Base-by-base conservation (phyloP, 2,797 vertebrate genomes). In the Eupleurogrammus muticus region DNA sequence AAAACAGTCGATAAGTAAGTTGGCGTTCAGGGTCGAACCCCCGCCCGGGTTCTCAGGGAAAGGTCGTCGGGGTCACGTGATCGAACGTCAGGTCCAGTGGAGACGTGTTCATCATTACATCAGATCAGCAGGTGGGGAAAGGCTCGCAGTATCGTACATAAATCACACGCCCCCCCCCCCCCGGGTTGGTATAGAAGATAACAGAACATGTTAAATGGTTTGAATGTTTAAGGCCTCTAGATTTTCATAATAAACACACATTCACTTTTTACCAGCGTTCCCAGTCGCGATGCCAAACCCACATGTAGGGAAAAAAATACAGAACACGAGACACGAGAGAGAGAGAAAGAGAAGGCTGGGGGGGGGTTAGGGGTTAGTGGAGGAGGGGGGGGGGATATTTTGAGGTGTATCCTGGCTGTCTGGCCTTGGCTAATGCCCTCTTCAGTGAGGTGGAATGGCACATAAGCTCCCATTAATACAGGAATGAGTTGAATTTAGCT, bases 401-500 rank as follows among this genome's bases (percentile, higher is more conserved):
- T 89, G 87, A 90, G 92, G 90, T 86, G 84, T 82, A 92, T 92
- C 90, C 86, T 89, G 83, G 79, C 86, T 89, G 91, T 90, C 91
- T 90, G 89, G 84, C 83, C 85, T 78, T 64, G 82, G 70, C 87
- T 93, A 90, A 93, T 92, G 90, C 91, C 86, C 89, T 81, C 87
- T 87, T 87, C 89, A 90, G 85, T 90, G 89, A 92, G 90, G 81
- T 87, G 90, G 92, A 92, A 93, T 92, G 85, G 85, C 86, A 90
- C 87, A 89, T 94, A 94, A 94, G 92, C 93, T 89, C 90, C 90
- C 91, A 92, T 94, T 93, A 94, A 93, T 93, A 93, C 92, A 91
- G 90, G 93, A 94, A 94, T 93, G 92, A 92, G 92, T 94, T 93
- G 92, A 92, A 94, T 94, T 93, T 94, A 94, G 93, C 90, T 87